Evolutionary conservation across 2,888 invertebrate genomes (phyloP).

Genomic region (Pristionchus exspectatus): DNA sequence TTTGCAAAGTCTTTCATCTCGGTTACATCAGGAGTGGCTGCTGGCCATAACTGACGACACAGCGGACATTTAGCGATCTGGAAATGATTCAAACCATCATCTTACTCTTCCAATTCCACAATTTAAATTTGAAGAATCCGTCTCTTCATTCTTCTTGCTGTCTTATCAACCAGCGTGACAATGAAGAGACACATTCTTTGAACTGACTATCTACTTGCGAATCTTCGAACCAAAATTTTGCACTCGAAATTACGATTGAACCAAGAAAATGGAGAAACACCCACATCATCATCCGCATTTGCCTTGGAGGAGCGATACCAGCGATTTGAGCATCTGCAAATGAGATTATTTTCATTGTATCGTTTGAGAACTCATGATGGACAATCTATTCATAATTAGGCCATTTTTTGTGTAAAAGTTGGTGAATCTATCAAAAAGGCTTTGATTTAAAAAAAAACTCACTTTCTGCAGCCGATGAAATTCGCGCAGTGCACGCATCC

Average conservation of each 20-base stretch:
- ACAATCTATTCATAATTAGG: too few species aligned
- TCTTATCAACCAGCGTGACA: background rate
- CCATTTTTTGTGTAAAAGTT: too few species aligned
- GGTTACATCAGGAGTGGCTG: background rate
- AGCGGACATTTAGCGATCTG: background rate
- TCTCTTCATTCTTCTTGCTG: background rate
- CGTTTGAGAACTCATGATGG: too few species aligned
- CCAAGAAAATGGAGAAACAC: background rate
- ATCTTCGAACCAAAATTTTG: background rate
- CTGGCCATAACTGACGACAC: background rate
- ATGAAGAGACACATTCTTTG: background rate
- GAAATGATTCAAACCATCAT: background rate
- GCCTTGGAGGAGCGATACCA: slow-evolving; percentile 24
- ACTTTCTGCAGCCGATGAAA: slow-evolving; percentile 17
- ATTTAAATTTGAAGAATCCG: background rate
- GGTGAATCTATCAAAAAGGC: too few species aligned
- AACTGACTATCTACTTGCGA: background rate
- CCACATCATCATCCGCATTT: background rate
- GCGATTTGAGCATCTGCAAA: background rate
- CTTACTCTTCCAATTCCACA: too few species aligned
- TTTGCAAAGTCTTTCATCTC: background rate
- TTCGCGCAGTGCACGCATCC: background rate
- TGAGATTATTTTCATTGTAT: too few species aligned
- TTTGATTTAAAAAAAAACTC: background rate
- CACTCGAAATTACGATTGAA: background rate